Evolutionary conservation across 2,888 invertebrate species (phyloP).

Genomic region (Parthenolecanium corni): DNA sequence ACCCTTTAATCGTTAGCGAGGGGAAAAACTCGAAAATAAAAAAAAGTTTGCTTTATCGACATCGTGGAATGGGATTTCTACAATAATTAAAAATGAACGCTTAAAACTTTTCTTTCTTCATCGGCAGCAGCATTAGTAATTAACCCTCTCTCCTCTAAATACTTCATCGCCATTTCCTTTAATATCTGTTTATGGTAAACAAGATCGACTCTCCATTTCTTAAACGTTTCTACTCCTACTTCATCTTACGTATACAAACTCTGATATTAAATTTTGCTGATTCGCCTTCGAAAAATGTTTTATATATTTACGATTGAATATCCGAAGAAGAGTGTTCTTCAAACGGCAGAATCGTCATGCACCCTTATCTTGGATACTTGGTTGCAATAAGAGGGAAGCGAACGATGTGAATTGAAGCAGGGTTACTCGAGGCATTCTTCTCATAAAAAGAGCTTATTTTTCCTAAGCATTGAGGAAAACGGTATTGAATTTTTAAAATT

Average conservation of each 20-base stretch:
- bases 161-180: conserved; percentile 14
- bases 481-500: no score
- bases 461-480: no score
- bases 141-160: conserved; percentile 8
- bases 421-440: background rate
- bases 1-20: background rate
- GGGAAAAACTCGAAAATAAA: background rate
- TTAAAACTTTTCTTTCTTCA: conserved; percentile 1
- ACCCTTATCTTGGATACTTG: background rate
- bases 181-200: conserved; percentile 19
- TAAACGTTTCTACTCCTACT: conserved; percentile 2
- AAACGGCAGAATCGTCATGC: background rate
- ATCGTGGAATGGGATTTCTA: background rate
- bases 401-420: no score
- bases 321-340: background rate
- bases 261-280: conserved; percentile 19
- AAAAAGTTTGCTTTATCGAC: background rate
- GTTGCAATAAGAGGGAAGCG: background rate
- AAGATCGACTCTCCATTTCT: conserved; percentile 1
- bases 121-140: conserved; percentile 13
- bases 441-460: no score
- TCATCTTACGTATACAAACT: background rate
- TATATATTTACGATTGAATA: conserved; percentile 6
- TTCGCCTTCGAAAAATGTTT: conserved; percentile 10
- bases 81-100: conserved; percentile 14